Base-by-base conservation (phyloP, 2,797 vertebrate genomes). In the Gouania willdenowi region DNA sequence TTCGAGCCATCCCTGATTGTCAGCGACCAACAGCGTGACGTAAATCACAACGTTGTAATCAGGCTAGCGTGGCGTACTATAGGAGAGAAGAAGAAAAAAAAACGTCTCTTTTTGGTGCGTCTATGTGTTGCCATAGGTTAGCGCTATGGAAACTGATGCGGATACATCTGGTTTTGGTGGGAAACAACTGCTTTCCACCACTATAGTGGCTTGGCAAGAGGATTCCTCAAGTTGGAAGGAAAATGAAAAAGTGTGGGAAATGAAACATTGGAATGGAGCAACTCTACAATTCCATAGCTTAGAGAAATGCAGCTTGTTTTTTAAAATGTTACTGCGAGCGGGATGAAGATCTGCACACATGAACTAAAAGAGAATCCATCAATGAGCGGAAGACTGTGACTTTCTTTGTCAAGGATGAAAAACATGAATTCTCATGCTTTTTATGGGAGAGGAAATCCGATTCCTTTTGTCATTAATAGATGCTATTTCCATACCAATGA, bases 191-290 rank as follows among this genome's bases (percentile, higher is more conserved):
- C 53, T 81, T 80, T 73, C 57, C 67, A 41, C 53, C 51, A 26
- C 41, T 46, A 44, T 31, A 42, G 56, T 8, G 41, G 71, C 71
- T 64, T 69, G 71, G 71, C 31, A 22, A 59, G 50, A 6, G 45
- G 36, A 29, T 64, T 65, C 41, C 47, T 40, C 5, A 32, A 57
- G 52, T 31, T n/a, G n/a, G n/a, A n/a, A n/a, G n/a, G n/a, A 79
- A 86, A 82, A 78, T 27, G 51, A 43, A 56, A 67, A 42, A 33
- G 53, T 72, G 66, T 75, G 65, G 75, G 77, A 71, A 73, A 52
- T 14, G 47, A 44, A 50, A 50, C 32, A 5, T 21, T 37, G 30
- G 25, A 46, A 57, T 55, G 56, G 68, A 78, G 75, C 70, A 35
- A 13, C 32, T 12, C 36, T 17, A 23, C 54, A 40, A 55, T 68